These are phyloP conservation scores for Rhadinocentrus ornatus DNA, from an alignment of 2,797 vertebrate genomes.

Conservation along the genomic window DNA sequence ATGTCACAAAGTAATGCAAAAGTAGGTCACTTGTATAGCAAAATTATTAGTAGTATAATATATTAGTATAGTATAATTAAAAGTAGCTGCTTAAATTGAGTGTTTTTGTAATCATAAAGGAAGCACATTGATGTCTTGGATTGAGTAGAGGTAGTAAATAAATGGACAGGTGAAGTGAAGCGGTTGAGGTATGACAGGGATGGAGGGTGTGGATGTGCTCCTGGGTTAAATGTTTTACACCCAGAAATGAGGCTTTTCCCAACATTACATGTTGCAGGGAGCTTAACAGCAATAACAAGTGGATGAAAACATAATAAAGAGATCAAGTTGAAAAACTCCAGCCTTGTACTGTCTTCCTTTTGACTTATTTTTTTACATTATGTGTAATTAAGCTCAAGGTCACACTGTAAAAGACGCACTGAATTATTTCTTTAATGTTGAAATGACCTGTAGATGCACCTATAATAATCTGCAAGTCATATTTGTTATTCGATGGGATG, in stretches of 20 bases:
- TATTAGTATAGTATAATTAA: too few species aligned
- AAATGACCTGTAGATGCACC: neutral
- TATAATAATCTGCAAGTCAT: slow-evolving; percentile 20
- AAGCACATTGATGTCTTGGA: slow-evolving; percentile 5
- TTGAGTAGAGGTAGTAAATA: slow-evolving; percentile 18
- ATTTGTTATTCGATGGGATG: neutral
- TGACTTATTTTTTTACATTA: neutral
- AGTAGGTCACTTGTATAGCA: neutral
- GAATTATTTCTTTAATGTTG: neutral
- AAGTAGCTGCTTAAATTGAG: neutral
- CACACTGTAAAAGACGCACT: neutral
- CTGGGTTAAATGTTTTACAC: slow-evolving; percentile 15
- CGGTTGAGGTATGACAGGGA: slow-evolving; percentile 9
- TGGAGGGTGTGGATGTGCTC: slow-evolving; percentile 26
- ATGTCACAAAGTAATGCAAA: slow-evolving; percentile 11
- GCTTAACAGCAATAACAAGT: slow-evolving; percentile 61
- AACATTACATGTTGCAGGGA: slow-evolving; percentile 44
- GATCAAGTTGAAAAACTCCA: slow-evolving; percentile 35
- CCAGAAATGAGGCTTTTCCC: slow-evolving; percentile 57
- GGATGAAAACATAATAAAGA: slow-evolving; percentile 63
- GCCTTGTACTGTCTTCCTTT: slow-evolving; percentile 11
- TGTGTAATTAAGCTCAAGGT: neutral
- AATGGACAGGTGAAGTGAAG: slow-evolving; percentile 11
- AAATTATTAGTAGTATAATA: too few species aligned
- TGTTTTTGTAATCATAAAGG: neutral